These are phyloP conservation scores for Dermochelys coriacea DNA, from an alignment of 2,797 vertebrate genomes.

Conservation along the genomic window DNA sequence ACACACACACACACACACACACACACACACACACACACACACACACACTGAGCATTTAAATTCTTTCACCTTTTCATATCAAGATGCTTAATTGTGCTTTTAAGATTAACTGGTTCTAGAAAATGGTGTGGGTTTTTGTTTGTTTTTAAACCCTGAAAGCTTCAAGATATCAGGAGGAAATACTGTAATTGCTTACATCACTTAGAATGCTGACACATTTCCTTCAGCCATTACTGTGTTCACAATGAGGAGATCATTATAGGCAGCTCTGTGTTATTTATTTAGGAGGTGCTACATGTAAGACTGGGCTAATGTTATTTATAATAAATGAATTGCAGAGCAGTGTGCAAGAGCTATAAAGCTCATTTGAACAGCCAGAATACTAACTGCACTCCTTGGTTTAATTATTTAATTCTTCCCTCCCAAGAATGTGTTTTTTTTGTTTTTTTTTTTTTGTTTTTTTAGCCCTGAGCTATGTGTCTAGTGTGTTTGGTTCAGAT, in stretches of 20 bases:
- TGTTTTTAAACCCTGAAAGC: background rate
- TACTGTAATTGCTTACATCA: constrained; percentile 13
- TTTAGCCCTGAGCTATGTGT: constrained; percentile 51
- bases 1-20: background rate
- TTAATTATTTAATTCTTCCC: constrained; percentile 75
- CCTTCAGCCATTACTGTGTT: background rate
- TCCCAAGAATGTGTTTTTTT: background rate
- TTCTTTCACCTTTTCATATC: constrained; percentile 29
- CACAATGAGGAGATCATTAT: background rate
- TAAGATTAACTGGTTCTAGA: constrained; percentile 46
- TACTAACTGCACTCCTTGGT: constrained; percentile 48
- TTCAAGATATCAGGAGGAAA: constrained; percentile 25
- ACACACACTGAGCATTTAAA: background rate
- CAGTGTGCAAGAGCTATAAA: constrained; percentile 23
- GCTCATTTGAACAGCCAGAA: constrained; percentile 46
- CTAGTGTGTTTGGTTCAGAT: constrained; percentile 65
- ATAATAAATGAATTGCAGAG: constrained; percentile 54
- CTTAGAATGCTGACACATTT: background rate
- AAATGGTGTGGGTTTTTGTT: background rate
- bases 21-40: background rate
- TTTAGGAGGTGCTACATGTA: constrained; percentile 19
- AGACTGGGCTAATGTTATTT: constrained; percentile 14
- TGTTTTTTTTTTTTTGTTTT: no score
- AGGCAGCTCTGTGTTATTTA: background rate
- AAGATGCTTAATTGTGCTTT: constrained; percentile 47